Conservation (phyloP, 1,140 invertebrate genomes). For the Bombus consobrinus region DNA sequence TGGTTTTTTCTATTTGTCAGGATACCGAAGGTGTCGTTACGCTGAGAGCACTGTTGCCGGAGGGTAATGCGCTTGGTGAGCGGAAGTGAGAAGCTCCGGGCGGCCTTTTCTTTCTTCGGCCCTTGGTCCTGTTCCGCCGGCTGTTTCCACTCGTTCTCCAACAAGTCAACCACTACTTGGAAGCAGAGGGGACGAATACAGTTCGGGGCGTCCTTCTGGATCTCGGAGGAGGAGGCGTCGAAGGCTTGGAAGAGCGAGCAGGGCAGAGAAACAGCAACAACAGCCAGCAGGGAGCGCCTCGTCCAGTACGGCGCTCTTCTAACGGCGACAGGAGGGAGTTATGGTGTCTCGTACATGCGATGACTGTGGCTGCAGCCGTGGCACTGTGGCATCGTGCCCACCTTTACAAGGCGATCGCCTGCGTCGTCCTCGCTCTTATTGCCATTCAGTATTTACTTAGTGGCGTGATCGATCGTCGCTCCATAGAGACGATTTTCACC, state of each 20-base stretch:
- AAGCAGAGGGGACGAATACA: neutral
- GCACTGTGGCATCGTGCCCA: conserved; percentile 81
- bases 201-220: neutral
- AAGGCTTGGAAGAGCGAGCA: neutral
- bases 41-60: neutral
- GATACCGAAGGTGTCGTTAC: neutral
- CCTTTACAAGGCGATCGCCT: conserved; percentile 80
- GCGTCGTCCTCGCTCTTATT: conserved; percentile 79
- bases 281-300: conserved; percentile 43
- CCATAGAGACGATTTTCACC: conserved; percentile 81
- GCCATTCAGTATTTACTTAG: conserved; percentile 82
- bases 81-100: conserved; percentile 50
- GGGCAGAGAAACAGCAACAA: neutral
- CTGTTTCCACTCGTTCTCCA: neutral
- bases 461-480: conserved; percentile 78
- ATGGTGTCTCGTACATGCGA: conserved; percentile 80
- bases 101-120: conserved; percentile 43
- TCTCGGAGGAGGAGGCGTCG: neutral
- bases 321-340: conserved; percentile 77
- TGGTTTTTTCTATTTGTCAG: neutral
- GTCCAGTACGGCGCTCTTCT: conserved; percentile 68
- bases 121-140: neutral
- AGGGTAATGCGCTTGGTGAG: conserved; percentile 61
- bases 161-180: neutral
- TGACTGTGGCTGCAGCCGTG: conserved; percentile 80